These are phyloP conservation scores for Arenicola marina DNA, from an alignment of 2,888 invertebrate species.

Conservation along the genomic window DNA sequence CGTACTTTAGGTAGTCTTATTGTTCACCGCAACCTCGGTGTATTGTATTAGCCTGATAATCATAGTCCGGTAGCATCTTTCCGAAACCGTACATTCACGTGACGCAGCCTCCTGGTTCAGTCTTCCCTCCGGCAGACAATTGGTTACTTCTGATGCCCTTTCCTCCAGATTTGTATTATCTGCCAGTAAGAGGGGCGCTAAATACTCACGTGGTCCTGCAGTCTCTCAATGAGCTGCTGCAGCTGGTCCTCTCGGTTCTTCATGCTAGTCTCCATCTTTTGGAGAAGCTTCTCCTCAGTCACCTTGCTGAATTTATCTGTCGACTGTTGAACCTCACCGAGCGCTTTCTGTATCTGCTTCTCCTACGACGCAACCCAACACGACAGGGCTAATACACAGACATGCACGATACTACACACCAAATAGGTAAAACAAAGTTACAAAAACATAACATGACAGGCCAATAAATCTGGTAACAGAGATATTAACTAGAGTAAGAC, in stretches of 20 bases:
- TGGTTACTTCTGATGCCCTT: neutral
- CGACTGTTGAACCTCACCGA: slow-evolving; percentile 52
- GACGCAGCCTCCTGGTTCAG: too few species aligned
- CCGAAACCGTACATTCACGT: too few species aligned
- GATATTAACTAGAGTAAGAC: too few species aligned
- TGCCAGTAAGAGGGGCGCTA: neutral
- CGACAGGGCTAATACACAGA: neutral
- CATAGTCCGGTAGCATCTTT: too few species aligned
- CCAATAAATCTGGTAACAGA: too few species aligned
- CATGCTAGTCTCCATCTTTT: slow-evolving; percentile 84
- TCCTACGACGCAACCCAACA: slow-evolving; percentile 32
- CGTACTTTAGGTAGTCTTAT: too few species aligned
- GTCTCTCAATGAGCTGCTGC: slow-evolving; percentile 85
- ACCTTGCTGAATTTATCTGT: slow-evolving; percentile 79
- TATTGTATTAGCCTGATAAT: too few species aligned
- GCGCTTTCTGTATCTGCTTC: slow-evolving; percentile 41
- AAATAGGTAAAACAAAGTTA: neutral
- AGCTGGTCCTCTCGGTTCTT: slow-evolving; percentile 89
- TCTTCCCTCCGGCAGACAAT: too few species aligned
- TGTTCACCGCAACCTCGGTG: too few species aligned
- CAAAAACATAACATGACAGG: neutral
- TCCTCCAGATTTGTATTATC: neutral
- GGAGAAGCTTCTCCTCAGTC: slow-evolving; percentile 76
- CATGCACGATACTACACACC: neutral
- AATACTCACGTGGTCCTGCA: slow-evolving; percentile 83